Conservation (phyloP, 2,797 vertebrate species). For the Selene dorsalis region DNA sequence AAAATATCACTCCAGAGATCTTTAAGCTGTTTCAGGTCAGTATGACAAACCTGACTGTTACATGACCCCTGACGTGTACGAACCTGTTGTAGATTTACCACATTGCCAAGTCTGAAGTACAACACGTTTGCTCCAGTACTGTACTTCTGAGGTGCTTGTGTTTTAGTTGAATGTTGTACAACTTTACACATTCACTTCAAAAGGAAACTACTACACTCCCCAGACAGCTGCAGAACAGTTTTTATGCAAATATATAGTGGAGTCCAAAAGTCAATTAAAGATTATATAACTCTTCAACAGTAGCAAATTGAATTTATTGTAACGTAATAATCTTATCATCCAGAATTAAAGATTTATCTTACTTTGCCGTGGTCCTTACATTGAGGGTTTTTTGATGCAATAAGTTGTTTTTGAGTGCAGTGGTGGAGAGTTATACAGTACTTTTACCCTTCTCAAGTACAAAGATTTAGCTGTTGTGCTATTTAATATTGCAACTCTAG, state of each 20-base stretch:
- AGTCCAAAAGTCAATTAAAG: neutral
- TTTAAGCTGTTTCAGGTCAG: conserved; percentile 13
- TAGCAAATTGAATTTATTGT: neutral
- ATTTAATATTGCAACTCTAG: too few species aligned
- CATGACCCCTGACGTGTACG: neutral
- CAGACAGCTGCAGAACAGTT: neutral
- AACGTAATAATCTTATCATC: neutral
- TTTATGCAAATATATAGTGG: neutral
- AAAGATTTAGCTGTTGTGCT: too few species aligned
- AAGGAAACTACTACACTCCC: neutral
- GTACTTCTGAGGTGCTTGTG: neutral
- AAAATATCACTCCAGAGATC: conserved; percentile 25
- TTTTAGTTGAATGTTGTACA: neutral
- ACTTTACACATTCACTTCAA: neutral
- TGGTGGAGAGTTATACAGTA: neutral
- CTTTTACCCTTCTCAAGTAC: too few species aligned
- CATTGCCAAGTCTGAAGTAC: neutral
- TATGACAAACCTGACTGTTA: neutral
- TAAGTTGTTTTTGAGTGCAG: neutral
- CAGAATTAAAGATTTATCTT: too few species aligned
- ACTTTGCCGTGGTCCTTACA: neutral
- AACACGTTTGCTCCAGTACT: neutral
- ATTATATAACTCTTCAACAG: neutral
- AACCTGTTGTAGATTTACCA: neutral
- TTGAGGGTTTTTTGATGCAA: neutral